Conservation (phyloP, 2,888 invertebrate genomes). For the Phoronis australis region DNA sequence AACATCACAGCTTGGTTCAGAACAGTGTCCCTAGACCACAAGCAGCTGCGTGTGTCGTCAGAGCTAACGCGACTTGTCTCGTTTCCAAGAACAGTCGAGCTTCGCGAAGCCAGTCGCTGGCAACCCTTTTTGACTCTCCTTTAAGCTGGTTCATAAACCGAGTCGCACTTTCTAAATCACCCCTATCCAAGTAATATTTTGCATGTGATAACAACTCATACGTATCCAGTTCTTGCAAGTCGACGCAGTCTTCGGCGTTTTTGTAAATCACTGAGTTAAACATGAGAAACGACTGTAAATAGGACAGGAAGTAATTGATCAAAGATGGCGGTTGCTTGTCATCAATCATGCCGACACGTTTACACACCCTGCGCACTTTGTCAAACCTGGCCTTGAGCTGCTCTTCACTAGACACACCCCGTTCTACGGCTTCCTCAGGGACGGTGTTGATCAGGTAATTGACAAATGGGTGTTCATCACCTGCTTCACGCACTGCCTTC, state of each 20-base stretch:
- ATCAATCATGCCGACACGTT: slow-evolving; percentile 79
- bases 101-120: slow-evolving; percentile 81
- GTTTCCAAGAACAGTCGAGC: slow-evolving; percentile 79
- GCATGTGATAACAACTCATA: slow-evolving; percentile 86
- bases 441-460: slow-evolving; percentile 71
- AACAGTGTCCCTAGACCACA: slow-evolving; percentile 45
- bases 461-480: slow-evolving; percentile 68
- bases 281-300: slow-evolving; percentile 77
- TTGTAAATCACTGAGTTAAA: slow-evolving; percentile 57
- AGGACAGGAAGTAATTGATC: slow-evolving; percentile 70
- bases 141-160: slow-evolving; percentile 76
- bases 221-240: slow-evolving; percentile 62
- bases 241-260: slow-evolving; percentile 24
- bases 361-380: slow-evolving; percentile 62
- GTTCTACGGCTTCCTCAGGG: slow-evolving; percentile 68
- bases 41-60: slow-evolving; percentile 63
- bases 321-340: slow-evolving; percentile 74
- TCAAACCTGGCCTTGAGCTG: slow-evolving; percentile 76
- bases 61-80: slow-evolving; percentile 80
- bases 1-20: too few species aligned
- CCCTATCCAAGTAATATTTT: slow-evolving; percentile 74
- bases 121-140: slow-evolving; percentile 82
- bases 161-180: slow-evolving; percentile 79
- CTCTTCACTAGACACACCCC: slow-evolving; percentile 85
- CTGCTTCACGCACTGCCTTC: slow-evolving; percentile 33